phyloP scores from a whole-genome alignment of 2,113 vertebrate species.

The Onychostoma macrolepis region DNA sequence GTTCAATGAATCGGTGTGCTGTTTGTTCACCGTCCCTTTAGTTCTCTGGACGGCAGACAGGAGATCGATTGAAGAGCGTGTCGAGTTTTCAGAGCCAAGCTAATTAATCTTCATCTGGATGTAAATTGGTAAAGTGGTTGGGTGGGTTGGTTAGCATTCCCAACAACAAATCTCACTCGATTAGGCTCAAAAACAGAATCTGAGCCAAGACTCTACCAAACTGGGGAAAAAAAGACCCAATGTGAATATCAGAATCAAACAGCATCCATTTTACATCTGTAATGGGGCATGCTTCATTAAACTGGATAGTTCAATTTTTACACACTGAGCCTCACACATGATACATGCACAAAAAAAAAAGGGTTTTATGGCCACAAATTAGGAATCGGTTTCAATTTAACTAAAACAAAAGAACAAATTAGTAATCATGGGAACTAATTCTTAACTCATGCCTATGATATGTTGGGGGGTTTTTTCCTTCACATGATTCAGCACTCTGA shows the following conservation, averaged over 20 bases:
- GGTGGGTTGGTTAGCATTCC: conserved; percentile 15
- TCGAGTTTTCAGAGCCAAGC: conserved; percentile 4
- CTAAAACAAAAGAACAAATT: neutral
- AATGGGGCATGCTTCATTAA: neutral
- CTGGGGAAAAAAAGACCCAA: neutral
- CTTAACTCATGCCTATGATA: neutral
- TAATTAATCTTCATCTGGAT: conserved; percentile 7
- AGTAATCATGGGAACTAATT: neutral
- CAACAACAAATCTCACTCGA: neutral
- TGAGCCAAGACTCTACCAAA: neutral
- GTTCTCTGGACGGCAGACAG: neutral
- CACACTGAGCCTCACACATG: neutral
- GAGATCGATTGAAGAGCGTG: conserved; percentile 4
- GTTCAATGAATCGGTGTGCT: conserved; percentile 2
- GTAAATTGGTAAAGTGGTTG: neutral
- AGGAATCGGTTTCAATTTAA: neutral
- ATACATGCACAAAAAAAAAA: neutral
- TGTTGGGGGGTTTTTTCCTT: neutral
- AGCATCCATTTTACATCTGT: neutral
- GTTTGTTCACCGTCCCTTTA: neutral
- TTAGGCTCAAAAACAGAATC: neutral
- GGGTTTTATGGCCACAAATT: neutral
- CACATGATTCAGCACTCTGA: neutral
- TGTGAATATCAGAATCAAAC: neutral
- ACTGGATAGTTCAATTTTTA: neutral